phyloP scores from a whole-genome alignment of 1,140 invertebrate genomes.

The Leptinotarsa texana region DNA sequence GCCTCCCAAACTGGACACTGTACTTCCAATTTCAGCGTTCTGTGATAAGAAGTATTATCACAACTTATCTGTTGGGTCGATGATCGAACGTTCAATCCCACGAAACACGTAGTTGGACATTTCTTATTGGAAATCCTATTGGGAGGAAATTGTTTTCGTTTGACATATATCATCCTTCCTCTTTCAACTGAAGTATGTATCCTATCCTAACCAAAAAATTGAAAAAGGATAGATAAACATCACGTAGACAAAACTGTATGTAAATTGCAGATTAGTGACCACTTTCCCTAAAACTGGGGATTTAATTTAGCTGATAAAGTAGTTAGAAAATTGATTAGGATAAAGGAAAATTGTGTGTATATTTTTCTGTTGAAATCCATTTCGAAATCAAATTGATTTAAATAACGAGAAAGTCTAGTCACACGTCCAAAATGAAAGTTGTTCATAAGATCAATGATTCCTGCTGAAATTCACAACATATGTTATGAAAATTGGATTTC shows the following conservation, averaged over 20 bases:
- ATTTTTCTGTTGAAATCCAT: background rate
- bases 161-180: too few species aligned
- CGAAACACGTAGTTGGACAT: too few species aligned
- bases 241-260: constrained; percentile 5
- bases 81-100: too few species aligned
- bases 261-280: background rate
- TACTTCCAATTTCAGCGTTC: too few species aligned
- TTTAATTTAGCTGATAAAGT: background rate
- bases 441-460: constrained; percentile 11
- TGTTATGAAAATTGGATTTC: constrained; percentile 11
- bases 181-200: too few species aligned
- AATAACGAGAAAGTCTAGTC: too few species aligned
- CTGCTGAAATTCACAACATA: constrained; percentile 16
- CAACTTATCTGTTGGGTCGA: too few species aligned
- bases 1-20: too few species aligned
- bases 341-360: background rate
- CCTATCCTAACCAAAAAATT: background rate
- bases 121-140: too few species aligned
- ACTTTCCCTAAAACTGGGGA: background rate
- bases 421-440: constrained; percentile 13
- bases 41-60: too few species aligned
- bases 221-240: background rate
- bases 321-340: background rate
- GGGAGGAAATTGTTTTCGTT: too few species aligned
- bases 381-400: background rate